Conservation (phyloP, 2,888 invertebrate species). For the Halictus quadricinctus region DNA sequence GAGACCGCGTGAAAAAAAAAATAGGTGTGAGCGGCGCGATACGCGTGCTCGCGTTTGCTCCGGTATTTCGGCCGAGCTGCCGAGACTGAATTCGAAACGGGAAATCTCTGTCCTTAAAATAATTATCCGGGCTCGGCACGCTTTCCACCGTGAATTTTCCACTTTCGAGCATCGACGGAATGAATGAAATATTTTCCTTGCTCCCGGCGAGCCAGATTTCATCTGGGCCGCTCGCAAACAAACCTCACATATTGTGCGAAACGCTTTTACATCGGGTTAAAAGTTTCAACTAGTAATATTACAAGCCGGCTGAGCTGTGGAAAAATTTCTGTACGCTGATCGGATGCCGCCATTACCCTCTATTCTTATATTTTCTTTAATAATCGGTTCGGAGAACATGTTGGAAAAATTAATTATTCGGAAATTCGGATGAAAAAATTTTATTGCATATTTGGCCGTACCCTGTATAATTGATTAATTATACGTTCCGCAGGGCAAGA, state of each 20-base stretch:
- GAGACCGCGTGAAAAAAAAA: neutral
- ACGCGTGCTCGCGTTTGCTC: neutral
- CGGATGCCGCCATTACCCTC: neutral
- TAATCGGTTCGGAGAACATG: too few relatives aligned
- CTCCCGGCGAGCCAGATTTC: neutral
- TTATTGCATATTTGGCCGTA: too few relatives aligned
- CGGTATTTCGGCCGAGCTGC: neutral
- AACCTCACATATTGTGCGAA: neutral
- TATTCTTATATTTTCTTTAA: too few relatives aligned
- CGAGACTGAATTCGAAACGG: neutral
- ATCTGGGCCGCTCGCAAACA: neutral
- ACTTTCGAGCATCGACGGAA: neutral
- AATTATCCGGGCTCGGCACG: constrained; percentile 26
- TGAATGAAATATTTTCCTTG: neutral
- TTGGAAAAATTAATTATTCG: too few relatives aligned
- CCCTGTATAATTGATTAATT: too few relatives aligned
- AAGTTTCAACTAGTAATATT: neutral
- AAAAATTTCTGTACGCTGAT: neutral
- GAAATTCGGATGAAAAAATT: too few relatives aligned
- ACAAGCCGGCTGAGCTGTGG: neutral
- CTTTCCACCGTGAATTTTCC: constrained; percentile 8
- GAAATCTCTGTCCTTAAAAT: constrained; percentile 4
- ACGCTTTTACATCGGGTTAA: neutral
- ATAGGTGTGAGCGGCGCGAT: neutral
- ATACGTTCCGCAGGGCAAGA: too few relatives aligned